Evolutionary conservation across 2,113 vertebrate genomes (phyloP).

Genomic region (Eleginops maclovinus): DNA sequence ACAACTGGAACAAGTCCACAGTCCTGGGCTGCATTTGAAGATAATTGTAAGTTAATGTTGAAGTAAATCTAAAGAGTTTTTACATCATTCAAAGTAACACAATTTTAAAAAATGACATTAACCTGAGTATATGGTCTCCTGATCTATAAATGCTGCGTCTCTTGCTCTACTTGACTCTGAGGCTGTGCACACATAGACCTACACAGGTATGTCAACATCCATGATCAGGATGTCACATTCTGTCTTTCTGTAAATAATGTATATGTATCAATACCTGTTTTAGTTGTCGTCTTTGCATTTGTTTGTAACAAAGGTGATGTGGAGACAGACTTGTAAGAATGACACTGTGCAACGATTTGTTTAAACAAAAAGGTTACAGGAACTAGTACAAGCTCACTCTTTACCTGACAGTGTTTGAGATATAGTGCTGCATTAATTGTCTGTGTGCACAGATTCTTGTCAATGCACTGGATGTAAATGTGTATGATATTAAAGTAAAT

Average conservation of each 20-base stretch:
- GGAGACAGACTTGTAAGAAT: conserved; percentile 32
- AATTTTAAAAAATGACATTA: conserved; percentile 11
- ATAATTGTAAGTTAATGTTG: neutral
- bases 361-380: conserved; percentile 9
- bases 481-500: conserved; percentile 83
- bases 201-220: conserved; percentile 10
- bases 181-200: neutral
- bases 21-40: conserved; percentile 1
- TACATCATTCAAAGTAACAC: conserved; percentile 15
- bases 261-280: conserved; percentile 53
- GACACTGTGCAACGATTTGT: conserved; percentile 49
- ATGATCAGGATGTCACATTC: conserved; percentile 21
- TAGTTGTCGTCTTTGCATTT: conserved; percentile 71
- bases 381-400: conserved; percentile 42
- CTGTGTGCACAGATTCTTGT: conserved; percentile 78
- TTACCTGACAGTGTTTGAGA: conserved; percentile 71
- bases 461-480: conserved; percentile 79
- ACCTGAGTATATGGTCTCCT: conserved; percentile 1
- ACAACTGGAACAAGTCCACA: neutral
- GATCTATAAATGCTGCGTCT: conserved; percentile 3
- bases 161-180: neutral
- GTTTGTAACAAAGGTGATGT: conserved; percentile 55
- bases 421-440: conserved; percentile 75
- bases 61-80: conserved; percentile 25
- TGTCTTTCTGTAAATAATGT: conserved; percentile 61